phyloP scores from a whole-genome alignment of 2,888 invertebrate species.

The Drosophila fulvimacula region DNA sequence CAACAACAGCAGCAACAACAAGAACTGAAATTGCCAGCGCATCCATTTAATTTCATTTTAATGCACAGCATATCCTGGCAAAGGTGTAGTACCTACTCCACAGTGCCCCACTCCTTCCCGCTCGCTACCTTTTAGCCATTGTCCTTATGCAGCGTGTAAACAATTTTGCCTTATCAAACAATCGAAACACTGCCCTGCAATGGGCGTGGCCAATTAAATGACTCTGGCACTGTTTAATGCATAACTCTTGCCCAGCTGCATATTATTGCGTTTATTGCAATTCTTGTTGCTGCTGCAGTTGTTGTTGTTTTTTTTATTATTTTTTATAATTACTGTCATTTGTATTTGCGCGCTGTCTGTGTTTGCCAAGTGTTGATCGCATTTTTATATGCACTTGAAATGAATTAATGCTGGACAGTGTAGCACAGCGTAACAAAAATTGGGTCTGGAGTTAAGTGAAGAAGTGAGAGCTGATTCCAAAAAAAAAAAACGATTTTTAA shows the following conservation, averaged over 20 bases:
- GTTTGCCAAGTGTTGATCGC: slow-evolving; percentile 62
- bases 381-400: slow-evolving; percentile 37
- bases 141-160: slow-evolving; percentile 59
- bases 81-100: slow-evolving; percentile 48
- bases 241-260: slow-evolving; percentile 60
- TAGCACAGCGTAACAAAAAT: not conserved
- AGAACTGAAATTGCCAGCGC: slow-evolving; percentile 46
- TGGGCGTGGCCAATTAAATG: slow-evolving; percentile 65
- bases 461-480: not conserved
- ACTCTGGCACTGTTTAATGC: slow-evolving; percentile 54
- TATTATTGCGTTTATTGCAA: slow-evolving; percentile 52
- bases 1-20: slow-evolving; percentile 16
- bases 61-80: slow-evolving; percentile 63
- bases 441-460: not conserved
- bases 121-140: slow-evolving; percentile 19
- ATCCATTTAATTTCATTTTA: slow-evolving; percentile 79
- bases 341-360: slow-evolving; percentile 63
- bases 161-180: slow-evolving; percentile 64
- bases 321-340: slow-evolving; percentile 51
- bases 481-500: not conserved
- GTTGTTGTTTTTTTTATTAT: slow-evolving; percentile 14
- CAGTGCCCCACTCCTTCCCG: too few species aligned
- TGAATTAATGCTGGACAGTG: slow-evolving; percentile 26
- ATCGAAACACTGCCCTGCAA: slow-evolving; percentile 38
- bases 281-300: slow-evolving; percentile 27